A percentile compares a stretch with the other conserved stretches of the same genome.
Conservation (phyloP, 2,797 vertebrate genomes). For the Gymnodraco acuticeps region DNA sequence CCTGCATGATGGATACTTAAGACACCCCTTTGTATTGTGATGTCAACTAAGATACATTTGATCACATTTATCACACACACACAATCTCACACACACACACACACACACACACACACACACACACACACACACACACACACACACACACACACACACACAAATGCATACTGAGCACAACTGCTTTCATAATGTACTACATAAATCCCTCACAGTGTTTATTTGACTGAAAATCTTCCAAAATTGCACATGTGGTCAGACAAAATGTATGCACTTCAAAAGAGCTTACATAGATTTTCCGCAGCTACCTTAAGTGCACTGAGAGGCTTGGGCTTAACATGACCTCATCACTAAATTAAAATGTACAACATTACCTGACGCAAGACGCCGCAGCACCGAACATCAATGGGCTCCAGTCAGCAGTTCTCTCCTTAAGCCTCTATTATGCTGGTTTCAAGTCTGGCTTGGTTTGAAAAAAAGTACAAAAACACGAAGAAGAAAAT, state of each 20-base stretch:
- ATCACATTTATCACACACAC: conserved; percentile 10
- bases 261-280: conserved; percentile 66
- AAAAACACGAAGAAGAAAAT: conserved; percentile 13
- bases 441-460: conserved; percentile 52
- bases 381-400: conserved; percentile 55
- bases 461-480: conserved; percentile 32
- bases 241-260: conserved; percentile 52
- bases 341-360: conserved; percentile 66
- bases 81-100: not conserved
- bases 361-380: conserved; percentile 63
- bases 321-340: conserved; percentile 64
- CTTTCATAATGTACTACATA: conserved; percentile 31
- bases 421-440: conserved; percentile 54
- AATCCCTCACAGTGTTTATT: conserved; percentile 54
- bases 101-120: too few species aligned
- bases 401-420: conserved; percentile 65
- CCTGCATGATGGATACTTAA: conserved; percentile 10
- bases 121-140: too few species aligned
- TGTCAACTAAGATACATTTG: conserved; percentile 7
- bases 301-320: conserved; percentile 66
- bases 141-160: too few species aligned
- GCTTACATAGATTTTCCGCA: conserved; percentile 63
- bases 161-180: conserved; percentile 31
- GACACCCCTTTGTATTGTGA: conserved; percentile 21
- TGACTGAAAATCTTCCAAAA: conserved; percentile 26